phyloP scores from a whole-genome alignment of 37 sponge, comb jelly and placozoan genomes.

The Beroe forskalii region DNA sequence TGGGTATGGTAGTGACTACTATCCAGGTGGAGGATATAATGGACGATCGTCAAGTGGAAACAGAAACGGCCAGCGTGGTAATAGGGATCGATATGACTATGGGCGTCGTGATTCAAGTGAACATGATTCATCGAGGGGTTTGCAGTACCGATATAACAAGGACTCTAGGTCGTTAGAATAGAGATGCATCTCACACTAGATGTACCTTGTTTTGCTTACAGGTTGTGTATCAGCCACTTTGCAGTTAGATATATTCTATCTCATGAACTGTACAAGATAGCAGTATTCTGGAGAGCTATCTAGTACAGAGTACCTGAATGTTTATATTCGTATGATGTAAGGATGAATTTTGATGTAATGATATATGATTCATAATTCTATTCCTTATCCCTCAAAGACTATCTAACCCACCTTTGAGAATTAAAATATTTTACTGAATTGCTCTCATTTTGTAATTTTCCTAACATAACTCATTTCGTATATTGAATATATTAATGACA shows the following conservation, averaged over 20 bases:
- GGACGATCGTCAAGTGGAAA: conserved; percentile 16
- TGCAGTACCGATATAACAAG: not conserved
- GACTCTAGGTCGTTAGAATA: not conserved
- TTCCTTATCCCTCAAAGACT: conserved; percentile 63
- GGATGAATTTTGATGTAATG: conserved; percentile 58
- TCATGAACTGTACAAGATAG: conserved; percentile 31
- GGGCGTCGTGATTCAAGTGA: conserved; percentile 20
- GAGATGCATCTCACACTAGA: not conserved
- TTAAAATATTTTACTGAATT: conserved; percentile 59
- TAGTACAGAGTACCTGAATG: conserved; percentile 50
- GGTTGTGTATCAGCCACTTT: not conserved
- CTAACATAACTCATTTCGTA: conserved; percentile 42
- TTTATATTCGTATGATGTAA: conserved; percentile 61
- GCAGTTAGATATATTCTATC: not conserved
- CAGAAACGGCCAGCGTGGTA: not conserved
- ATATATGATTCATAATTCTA: conserved; percentile 23
- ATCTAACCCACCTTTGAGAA: conserved; percentile 60
- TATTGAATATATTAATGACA: conserved; percentile 25
- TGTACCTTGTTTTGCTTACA: not conserved
- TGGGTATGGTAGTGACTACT: conserved; percentile 34
- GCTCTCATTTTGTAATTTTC: conserved; percentile 57
- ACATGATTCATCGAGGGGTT: conserved; percentile 14
- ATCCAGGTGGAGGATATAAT: conserved; percentile 1
- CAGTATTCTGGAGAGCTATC: conserved; percentile 50
- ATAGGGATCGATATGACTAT: not conserved